phyloP scores from a whole-genome alignment of 2,113 vertebrate genomes.

The Aleadryas rufinucha region DNA sequence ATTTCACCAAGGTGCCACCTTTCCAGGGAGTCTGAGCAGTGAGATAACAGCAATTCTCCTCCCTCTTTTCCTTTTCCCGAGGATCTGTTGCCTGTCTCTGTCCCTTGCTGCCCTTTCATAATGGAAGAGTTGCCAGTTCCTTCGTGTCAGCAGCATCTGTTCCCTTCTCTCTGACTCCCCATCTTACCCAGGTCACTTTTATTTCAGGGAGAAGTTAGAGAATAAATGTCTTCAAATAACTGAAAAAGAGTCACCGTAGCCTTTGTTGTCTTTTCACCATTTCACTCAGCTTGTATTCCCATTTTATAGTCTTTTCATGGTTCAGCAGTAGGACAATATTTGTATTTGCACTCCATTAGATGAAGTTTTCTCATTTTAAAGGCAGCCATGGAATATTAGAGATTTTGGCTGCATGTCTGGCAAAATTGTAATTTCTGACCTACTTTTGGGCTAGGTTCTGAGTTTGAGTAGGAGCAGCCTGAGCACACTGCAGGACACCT shows the following conservation, averaged over 20 bases:
- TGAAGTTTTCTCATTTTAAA: background rate
- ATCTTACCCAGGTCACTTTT: background rate
- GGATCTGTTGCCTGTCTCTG: background rate
- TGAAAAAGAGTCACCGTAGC: background rate
- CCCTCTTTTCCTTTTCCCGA: background rate
- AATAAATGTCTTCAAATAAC: background rate
- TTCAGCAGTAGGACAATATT: background rate
- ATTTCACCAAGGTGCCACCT: background rate
- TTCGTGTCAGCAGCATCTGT: background rate
- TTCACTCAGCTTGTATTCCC: background rate
- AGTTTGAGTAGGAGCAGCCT: conserved; percentile 84
- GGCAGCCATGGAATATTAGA: background rate
- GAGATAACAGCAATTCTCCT: background rate
- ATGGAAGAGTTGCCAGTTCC: background rate
- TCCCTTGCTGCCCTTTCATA: background rate
- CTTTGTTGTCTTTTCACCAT: background rate
- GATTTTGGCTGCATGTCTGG: background rate
- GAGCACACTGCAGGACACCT: conserved; percentile 76
- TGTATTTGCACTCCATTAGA: background rate
- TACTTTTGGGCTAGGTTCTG: conserved; percentile 67
- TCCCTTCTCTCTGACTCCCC: background rate
- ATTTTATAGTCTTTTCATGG: background rate
- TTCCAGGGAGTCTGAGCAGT: background rate
- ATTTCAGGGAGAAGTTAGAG: background rate
- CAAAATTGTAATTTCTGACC: background rate